Base-by-base conservation (phyloP, 2,797 vertebrate species). In the Lepus oiostolus region DNA sequence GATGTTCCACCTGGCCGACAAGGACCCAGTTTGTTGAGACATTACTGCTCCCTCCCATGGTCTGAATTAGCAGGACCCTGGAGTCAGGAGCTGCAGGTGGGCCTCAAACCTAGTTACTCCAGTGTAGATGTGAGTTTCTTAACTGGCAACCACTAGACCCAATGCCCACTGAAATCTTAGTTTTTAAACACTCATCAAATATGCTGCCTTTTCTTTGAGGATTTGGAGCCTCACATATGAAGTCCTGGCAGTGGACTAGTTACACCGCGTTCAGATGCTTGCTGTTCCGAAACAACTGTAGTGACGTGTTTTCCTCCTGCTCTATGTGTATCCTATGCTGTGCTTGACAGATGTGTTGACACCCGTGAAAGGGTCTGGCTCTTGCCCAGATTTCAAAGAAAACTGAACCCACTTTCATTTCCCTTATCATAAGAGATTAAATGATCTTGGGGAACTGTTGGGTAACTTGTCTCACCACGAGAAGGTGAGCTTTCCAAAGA, bases 311-410 rank as follows among this genome's bases (percentile, higher is more conserved):
- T 91, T 47, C 58, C 30, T 90, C 12, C 62, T 85, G 0, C 52
- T 72, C 21, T 52, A 28, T 76, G 77, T 26, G 62, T 12, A 35
- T 22, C 32, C 42, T 94, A 0, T 80, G 2, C 62, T 68, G 32
- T 67, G 21, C 28, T 77, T 68, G 10, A 67, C 17, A 72, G n/a
- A 24, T n/a, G 0, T 52, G 35, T 85, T 88, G 65, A 54, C 4
- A 42, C 14, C 16, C 17, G 0, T 88, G 65, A 42, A 75, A 83
- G 52, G 30, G 79, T 17, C 60, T 30, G 28, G 8, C 58, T 93
- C 35, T 95, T 63, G 60, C 30, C 81, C 65, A 54, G 8, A 50
- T 82, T 79, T 92, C 62, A 68, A 35, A 80, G 76, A 92, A 84
- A 76, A 80, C 17, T 35, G n/a, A 90, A 89, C 19, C 54, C 6